A percentile compares a stretch with the other conserved stretches of the same genome.
phyloP scores from a whole-genome alignment of 2,113 vertebrate species.

The Vombatus ursinus region DNA sequence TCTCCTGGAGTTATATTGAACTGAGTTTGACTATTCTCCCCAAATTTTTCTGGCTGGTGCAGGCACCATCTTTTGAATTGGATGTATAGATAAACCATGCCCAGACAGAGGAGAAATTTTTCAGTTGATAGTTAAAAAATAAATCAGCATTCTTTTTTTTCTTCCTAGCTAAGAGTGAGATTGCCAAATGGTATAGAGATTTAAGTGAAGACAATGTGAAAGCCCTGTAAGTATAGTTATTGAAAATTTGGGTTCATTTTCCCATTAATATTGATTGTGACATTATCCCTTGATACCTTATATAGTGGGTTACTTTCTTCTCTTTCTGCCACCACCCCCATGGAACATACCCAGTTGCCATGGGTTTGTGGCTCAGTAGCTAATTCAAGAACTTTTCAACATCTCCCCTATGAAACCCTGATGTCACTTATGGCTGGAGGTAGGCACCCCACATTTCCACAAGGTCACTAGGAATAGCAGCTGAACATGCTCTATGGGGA shows the following conservation, averaged over 20 bases:
- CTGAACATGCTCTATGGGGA: background rate
- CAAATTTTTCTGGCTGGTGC: slow-evolving; percentile 19
- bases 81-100: slow-evolving; percentile 18
- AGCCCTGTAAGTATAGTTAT: slow-evolving; percentile 79
- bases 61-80: background rate
- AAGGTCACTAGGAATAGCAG: background rate
- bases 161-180: slow-evolving; percentile 78
- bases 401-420: background rate
- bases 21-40: background rate
- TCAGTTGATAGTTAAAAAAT: background rate
- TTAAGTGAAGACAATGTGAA: slow-evolving; percentile 78
- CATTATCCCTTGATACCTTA: background rate
- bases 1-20: slow-evolving; percentile 20
- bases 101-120: background rate
- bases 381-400: background rate
- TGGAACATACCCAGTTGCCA: background rate
- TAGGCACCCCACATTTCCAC: background rate
- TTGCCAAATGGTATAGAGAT: slow-evolving; percentile 76
- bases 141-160: background rate
- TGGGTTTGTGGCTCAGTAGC: background rate
- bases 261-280: background rate
- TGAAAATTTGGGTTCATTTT: background rate
- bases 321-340: no score
- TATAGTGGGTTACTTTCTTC: background rate
- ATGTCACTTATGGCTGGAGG: background rate